These are phyloP conservation scores for Catharus fuscescens DNA, from an alignment of 2,113 vertebrate species.

Conservation along the genomic window DNA sequence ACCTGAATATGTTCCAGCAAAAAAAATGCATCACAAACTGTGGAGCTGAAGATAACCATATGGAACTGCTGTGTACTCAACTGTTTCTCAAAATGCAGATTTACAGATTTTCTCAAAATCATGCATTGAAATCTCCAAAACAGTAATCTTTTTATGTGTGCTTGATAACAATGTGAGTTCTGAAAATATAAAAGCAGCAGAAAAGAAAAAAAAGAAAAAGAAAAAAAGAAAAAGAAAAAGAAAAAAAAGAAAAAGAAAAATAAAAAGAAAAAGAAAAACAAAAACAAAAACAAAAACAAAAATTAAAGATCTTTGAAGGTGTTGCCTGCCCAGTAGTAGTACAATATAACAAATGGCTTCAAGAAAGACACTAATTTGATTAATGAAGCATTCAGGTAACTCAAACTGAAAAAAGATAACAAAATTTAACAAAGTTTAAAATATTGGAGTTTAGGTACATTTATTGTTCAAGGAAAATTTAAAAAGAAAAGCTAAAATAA, in stretches of 20 bases:
- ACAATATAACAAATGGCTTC: neutral
- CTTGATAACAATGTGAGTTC: neutral
- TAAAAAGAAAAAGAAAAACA: fast-evolving
- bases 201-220: too few species aligned
- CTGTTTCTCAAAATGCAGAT: neutral
- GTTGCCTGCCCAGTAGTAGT: neutral
- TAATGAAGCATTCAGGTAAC: neutral
- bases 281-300: too few species aligned
- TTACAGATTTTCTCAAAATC: neutral
- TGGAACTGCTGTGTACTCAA: neutral
- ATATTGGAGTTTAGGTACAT: neutral
- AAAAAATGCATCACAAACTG: neutral
- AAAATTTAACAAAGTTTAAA: neutral
- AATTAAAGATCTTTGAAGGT: neutral
- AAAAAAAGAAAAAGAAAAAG: too few species aligned
- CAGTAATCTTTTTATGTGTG: neutral
- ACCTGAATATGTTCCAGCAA: neutral
- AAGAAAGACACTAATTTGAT: neutral
- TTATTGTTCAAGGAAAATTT: neutral
- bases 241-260: fast-evolving
- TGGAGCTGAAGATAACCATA: neutral
- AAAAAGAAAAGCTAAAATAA: neutral
- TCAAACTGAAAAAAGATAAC: neutral
- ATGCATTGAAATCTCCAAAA: neutral
- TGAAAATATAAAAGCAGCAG: neutral